Evolutionary conservation across 1,140 invertebrate genomes (phyloP).

Genomic region (Hydropsyche tenuis): DNA sequence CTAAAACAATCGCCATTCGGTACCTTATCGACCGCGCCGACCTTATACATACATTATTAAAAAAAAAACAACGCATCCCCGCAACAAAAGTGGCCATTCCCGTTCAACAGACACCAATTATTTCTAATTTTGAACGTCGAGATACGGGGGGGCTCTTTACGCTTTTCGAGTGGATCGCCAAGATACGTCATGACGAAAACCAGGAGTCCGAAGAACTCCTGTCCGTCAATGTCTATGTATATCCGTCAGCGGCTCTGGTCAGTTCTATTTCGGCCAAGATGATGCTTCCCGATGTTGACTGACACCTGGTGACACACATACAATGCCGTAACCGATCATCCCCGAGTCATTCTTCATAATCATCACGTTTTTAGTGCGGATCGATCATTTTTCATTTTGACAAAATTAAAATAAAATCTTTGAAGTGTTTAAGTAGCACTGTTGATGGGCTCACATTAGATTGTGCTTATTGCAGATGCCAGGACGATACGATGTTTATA

Average conservation of each 20-base stretch:
- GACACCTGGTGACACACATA: slow-evolving; percentile 33
- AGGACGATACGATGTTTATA: slow-evolving; percentile 8
- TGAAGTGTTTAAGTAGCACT: too few species aligned
- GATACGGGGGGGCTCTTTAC: too few species aligned
- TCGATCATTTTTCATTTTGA: background rate
- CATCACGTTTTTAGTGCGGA: background rate
- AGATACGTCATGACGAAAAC: slow-evolving; percentile 1
- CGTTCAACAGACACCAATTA: too few species aligned
- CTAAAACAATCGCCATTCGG: too few species aligned
- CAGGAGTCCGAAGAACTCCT: slow-evolving; percentile 1
- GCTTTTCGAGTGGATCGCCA: too few species aligned
- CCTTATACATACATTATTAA: too few species aligned
- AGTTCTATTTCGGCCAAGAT: background rate
- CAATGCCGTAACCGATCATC: background rate
- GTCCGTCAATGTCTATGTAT: slow-evolving; percentile 22
- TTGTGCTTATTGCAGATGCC: slow-evolving; percentile 27
- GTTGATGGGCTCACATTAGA: slow-evolving; percentile 11
- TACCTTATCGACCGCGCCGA: too few species aligned
- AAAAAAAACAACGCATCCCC: too few species aligned
- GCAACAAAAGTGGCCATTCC: too few species aligned
- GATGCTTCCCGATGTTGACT: slow-evolving; percentile 1
- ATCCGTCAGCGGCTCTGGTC: slow-evolving; percentile 20
- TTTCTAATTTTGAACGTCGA: too few species aligned
- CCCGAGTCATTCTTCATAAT: background rate
- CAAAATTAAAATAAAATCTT: background rate